These are phyloP conservation scores for Microcebus lehilahytsara DNA, from an alignment of 2,113 vertebrate species.

Conservation along the genomic window DNA sequence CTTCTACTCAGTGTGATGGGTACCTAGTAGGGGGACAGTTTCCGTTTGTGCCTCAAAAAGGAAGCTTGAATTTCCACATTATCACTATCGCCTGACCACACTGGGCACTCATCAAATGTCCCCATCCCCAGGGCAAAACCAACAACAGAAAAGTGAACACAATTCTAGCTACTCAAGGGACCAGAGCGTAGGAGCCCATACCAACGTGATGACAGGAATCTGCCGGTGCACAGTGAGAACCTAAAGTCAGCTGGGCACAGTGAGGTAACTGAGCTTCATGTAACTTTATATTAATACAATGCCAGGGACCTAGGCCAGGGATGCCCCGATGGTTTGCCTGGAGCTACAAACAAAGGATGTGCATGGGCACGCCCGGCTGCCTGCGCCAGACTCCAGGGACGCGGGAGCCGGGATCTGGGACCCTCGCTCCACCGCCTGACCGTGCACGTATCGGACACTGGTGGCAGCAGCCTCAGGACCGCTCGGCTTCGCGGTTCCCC, in stretches of 20 bases:
- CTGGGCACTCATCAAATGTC: not conserved
- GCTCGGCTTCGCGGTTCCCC: not conserved
- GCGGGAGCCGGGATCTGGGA: not conserved
- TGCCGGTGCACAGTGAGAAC: not conserved
- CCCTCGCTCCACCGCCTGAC: not conserved
- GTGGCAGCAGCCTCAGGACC: slow-evolving; percentile 60
- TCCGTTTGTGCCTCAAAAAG: not conserved
- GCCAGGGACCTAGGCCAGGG: not conserved
- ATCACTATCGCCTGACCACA: not conserved
- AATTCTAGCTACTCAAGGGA: not conserved
- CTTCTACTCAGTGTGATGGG: not conserved
- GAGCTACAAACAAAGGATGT: not conserved
- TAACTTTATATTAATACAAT: not conserved
- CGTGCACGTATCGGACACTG: slow-evolving; percentile 23
- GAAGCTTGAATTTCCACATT: not conserved
- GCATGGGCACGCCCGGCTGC: accelerated
- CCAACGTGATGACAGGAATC: not conserved
- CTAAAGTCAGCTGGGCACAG: not conserved
- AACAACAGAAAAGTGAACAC: not conserved
- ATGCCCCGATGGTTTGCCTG: accelerated
- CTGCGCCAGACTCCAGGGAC: not conserved
- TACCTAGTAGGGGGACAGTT: not conserved
- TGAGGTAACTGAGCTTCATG: not conserved
- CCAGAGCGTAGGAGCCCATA: not conserved
- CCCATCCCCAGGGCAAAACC: not conserved